phyloP scores from a whole-genome alignment of 2,888 invertebrate species.

The Epistrophe grossulariae region DNA sequence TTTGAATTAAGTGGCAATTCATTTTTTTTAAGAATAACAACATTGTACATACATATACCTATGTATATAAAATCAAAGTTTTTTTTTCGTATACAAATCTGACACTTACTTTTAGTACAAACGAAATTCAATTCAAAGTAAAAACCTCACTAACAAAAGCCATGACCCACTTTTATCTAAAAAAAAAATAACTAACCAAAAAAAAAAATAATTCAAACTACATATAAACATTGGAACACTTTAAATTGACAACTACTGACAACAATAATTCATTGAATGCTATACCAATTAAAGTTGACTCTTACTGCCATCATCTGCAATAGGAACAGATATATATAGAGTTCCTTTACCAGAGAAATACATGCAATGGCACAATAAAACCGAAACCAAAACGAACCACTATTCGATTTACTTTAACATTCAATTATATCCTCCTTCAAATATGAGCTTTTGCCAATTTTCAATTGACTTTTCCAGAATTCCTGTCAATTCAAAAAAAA shows the following conservation, averaged over 20 bases:
- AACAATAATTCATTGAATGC: conserved; percentile 13
- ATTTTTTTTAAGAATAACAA: too few relatives aligned
- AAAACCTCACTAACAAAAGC: too few relatives aligned
- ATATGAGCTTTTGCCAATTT: conserved; percentile 16
- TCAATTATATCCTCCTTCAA: conserved; percentile 16
- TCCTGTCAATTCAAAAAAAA: background rate
- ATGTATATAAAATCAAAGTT: too few relatives aligned
- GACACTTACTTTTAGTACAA: too few relatives aligned
- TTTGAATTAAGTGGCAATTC: background rate
- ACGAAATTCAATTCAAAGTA: too few relatives aligned
- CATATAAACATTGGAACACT: conserved; percentile 2
- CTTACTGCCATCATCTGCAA: conserved; percentile 10
- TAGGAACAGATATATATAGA: background rate
- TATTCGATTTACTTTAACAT: conserved; percentile 16
- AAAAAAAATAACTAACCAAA: background rate
- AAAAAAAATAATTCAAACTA: background rate
- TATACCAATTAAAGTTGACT: conserved; percentile 27
- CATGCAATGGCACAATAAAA: conserved; percentile 11
- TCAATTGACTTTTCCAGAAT: conserved; percentile 8
- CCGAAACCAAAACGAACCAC: background rate
- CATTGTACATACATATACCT: too few relatives aligned
- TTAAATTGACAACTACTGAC: conserved; percentile 11
- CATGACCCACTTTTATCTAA: background rate
- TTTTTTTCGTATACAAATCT: too few relatives aligned
- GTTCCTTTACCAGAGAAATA: background rate